Evolutionary conservation across 1,140 invertebrate genomes (phyloP).

Genomic region (Araneus ventricosus): DNA sequence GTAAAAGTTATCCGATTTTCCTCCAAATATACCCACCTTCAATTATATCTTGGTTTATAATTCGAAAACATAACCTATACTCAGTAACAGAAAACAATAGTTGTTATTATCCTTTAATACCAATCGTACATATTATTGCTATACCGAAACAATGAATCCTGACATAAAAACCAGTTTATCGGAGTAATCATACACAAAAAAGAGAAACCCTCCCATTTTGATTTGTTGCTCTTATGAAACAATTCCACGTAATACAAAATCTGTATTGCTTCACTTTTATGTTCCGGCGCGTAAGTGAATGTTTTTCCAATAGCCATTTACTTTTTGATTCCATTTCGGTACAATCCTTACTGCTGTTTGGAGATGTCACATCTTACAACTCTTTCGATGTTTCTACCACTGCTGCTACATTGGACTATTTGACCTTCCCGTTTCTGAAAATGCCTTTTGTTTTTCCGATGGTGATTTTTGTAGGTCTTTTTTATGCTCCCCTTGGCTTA

Average conservation of each 20-base stretch:
- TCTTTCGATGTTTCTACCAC: neutral
- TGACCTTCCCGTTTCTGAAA: neutral
- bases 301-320: constrained; percentile 4
- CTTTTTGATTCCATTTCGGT: neutral
- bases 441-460: neutral
- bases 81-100: no score
- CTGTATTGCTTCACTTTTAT: neutral
- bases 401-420: neutral
- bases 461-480: neutral
- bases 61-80: no score
- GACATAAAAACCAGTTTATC: neutral
- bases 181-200: neutral
- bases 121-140: no score
- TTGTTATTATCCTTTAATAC: no score
- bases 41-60: no score
- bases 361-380: constrained; percentile 2
- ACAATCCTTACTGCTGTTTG: neutral
- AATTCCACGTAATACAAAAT: neutral
- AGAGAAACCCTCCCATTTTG: neutral
- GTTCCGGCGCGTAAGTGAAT: neutral
- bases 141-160: neutral
- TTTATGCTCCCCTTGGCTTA: neutral
- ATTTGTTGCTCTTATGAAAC: neutral
- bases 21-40: no score
- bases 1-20: no score